Evolutionary conservation across 2,113 vertebrate species (phyloP).

Genomic region (Furnarius figulus): DNA sequence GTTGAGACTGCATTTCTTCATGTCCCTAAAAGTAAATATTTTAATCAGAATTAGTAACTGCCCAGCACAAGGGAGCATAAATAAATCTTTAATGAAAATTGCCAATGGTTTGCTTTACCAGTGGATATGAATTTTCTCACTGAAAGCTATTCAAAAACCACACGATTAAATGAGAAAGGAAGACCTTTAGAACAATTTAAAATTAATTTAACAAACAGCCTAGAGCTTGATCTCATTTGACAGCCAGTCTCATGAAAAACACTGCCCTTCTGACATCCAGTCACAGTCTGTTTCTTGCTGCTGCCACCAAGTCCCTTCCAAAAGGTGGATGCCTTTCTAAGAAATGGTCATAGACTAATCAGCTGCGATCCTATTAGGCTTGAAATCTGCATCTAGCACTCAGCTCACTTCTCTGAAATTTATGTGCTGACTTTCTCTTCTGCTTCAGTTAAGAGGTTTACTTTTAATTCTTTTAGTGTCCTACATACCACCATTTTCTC

Average conservation of each 20-base stretch:
- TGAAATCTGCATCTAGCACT: neutral
- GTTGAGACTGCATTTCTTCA: neutral
- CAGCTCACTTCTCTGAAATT: neutral
- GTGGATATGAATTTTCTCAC: neutral
- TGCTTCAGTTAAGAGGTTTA: neutral
- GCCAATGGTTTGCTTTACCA: neutral
- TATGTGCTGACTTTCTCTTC: neutral
- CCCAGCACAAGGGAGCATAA: neutral
- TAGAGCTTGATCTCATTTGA: neutral
- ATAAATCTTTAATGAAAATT: conserved; percentile 23
- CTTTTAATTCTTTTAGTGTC: neutral
- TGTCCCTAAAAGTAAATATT: neutral
- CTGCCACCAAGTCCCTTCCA: neutral
- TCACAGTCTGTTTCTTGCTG: neutral
- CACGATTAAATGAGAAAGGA: neutral
- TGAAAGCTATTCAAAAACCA: neutral
- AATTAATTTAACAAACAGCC: neutral
- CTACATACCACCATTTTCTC: neutral
- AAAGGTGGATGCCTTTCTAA: neutral
- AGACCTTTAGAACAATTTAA: neutral
- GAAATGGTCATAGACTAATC: neutral
- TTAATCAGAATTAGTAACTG: neutral
- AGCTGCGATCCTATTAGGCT: neutral
- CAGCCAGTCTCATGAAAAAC: neutral
- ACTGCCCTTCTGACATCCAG: neutral